These are phyloP conservation scores for Fringilla coelebs DNA, from an alignment of 2,797 vertebrate genomes.

Conservation along the genomic window DNA sequence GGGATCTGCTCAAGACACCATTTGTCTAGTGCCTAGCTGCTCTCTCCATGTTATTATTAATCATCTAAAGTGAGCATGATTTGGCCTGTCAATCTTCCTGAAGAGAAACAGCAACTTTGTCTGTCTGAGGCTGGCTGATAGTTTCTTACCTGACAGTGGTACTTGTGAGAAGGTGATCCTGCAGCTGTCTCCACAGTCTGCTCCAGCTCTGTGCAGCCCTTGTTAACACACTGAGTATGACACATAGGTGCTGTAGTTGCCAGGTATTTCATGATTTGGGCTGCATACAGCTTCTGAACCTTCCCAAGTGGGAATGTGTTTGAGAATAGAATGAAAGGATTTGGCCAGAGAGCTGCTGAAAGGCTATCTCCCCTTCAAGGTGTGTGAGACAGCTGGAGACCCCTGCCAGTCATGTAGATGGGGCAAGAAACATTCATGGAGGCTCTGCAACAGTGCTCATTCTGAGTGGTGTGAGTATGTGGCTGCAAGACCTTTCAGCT, in stretches of 20 bases:
- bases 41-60: background rate
- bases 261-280: background rate
- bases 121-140: background rate
- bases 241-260: background rate
- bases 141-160: background rate
- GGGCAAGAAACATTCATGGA: background rate
- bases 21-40: background rate
- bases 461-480: background rate
- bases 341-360: background rate
- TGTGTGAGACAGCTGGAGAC: background rate
- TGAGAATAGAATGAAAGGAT: background rate
- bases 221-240: background rate
- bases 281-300: background rate
- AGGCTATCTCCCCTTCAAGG: background rate
- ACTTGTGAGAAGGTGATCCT: background rate
- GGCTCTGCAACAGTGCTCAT: background rate
- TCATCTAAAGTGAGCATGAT: background rate
- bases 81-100: background rate
- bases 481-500: background rate
- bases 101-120: background rate
- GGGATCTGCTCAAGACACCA: background rate
- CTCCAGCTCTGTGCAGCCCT: background rate
- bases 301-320: background rate
- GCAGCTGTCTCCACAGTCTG: background rate
- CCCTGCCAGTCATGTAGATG: background rate